Conservation (phyloP, 2,797 vertebrate species). For the Pyrocephalus nanus region DNA sequence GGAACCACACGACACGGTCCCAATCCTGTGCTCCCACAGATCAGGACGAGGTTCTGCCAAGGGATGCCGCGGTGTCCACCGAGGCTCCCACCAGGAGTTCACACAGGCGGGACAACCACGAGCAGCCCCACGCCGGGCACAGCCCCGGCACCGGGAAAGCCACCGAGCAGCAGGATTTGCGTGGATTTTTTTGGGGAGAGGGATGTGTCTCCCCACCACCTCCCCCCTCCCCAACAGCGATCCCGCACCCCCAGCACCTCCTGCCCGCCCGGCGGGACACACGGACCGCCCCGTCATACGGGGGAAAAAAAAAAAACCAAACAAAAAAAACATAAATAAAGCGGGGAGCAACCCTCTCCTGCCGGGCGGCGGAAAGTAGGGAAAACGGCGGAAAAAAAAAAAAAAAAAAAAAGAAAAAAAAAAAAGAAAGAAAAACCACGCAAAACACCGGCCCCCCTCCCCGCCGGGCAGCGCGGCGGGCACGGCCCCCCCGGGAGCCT, state of each 20-base stretch:
- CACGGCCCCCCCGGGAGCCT: background rate
- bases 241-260: no score
- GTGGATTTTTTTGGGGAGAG: background rate
- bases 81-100: fast-evolving
- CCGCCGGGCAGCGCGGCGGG: background rate
- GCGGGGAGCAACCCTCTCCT: background rate
- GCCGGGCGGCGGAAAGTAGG: fast-evolving
- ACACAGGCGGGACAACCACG: fast-evolving
- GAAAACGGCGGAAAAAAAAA: background rate
- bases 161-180: background rate
- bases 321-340: background rate
- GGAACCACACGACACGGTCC: fast-evolving
- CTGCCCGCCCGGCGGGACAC: background rate
- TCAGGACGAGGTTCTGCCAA: fast-evolving
- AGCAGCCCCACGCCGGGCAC: fast-evolving
- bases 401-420: no score
- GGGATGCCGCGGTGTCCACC: background rate
- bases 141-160: fast-evolving
- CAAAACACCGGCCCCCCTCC: no score
- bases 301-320: no score
- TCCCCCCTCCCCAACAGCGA: no score
- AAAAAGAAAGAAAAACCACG: background rate
- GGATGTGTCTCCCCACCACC: no score
- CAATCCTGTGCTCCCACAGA: background rate
- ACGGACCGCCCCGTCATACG: background rate